A percentile compares a stretch with the other conserved stretches of the same genome.
Evolutionary conservation across 2,113 vertebrate species (phyloP).

Genomic region (Pelecanoides urinatrix): DNA sequence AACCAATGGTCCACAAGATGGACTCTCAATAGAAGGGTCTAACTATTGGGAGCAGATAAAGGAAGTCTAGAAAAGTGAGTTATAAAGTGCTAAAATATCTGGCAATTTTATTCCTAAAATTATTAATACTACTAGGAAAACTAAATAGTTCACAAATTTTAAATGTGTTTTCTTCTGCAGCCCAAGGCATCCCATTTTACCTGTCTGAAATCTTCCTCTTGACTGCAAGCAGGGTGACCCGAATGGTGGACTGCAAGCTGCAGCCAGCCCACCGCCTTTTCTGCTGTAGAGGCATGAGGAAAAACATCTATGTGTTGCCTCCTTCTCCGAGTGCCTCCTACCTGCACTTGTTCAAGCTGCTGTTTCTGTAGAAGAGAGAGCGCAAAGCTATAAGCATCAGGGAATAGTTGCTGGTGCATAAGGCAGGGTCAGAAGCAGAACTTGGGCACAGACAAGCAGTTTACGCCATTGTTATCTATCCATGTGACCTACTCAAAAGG

Average conservation of each 20-base stretch:
- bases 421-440: background rate
- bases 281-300: background rate
- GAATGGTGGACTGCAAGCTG: background rate
- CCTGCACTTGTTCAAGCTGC: background rate
- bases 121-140: background rate
- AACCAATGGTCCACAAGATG: background rate
- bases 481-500: background rate
- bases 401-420: background rate
- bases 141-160: background rate
- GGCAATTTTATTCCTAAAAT: background rate
- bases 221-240: background rate
- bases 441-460: background rate
- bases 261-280: background rate
- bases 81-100: background rate
- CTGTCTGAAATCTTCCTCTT: background rate
- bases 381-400: rapidly evolving
- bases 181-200: background rate
- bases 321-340: background rate
- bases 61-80: background rate
- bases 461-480: background rate
- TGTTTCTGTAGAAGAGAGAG: background rate
- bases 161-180: background rate
- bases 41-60: background rate
- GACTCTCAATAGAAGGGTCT: background rate
- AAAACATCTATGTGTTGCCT: background rate